A percentile compares a stretch with the other conserved stretches of the same genome.
These are phyloP conservation scores for Nansenia antarctica DNA, from an alignment of 2,113 vertebrate genomes.

Conservation along the genomic window DNA sequence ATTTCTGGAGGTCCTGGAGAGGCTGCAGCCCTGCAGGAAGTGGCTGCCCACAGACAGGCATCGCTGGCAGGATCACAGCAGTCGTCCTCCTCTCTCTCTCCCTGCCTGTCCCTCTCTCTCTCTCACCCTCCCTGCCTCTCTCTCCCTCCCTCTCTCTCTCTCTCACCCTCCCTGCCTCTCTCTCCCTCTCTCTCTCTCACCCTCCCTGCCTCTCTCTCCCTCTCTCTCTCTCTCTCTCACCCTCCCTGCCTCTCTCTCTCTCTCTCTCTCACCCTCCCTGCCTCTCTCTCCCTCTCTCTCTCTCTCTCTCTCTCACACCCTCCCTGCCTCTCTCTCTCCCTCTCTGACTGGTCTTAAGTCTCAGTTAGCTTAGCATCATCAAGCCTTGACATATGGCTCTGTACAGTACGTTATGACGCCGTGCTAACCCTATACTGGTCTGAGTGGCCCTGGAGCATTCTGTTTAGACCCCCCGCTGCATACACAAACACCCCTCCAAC, in stretches of 20 bases:
- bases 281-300: too few species aligned
- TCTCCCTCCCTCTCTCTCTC: conserved; percentile 1
- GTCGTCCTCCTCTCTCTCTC: conserved; percentile 17
- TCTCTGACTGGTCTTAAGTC: too few species aligned
- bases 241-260: neutral
- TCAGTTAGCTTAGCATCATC: too few species aligned
- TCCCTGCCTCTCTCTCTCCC: too few species aligned
- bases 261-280: conserved; percentile 3
- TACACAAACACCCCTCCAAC: conserved; percentile 44
- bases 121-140: too few species aligned
- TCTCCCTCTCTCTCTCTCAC: too few species aligned
- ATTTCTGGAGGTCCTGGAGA: conserved; percentile 65
- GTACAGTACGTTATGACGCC: neutral
- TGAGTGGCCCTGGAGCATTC: conserved; percentile 21
- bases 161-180: conserved; percentile 6
- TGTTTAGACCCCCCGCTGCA: conserved; percentile 16
- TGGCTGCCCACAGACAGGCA: conserved; percentile 63
- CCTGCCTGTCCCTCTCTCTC: neutral
- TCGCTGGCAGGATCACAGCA: conserved; percentile 56
- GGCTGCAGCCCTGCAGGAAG: conserved; percentile 58
- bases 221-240: too few species aligned
- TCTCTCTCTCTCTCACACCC: too few species aligned
- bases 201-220: neutral
- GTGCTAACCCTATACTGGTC: conserved; percentile 7
- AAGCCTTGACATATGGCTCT: too few species aligned